A percentile compares a stretch with the other conserved stretches of the same genome.
Conservation (phyloP, 64 coral and sea anemone genomes). For the Pocillopora damicornis region DNA sequence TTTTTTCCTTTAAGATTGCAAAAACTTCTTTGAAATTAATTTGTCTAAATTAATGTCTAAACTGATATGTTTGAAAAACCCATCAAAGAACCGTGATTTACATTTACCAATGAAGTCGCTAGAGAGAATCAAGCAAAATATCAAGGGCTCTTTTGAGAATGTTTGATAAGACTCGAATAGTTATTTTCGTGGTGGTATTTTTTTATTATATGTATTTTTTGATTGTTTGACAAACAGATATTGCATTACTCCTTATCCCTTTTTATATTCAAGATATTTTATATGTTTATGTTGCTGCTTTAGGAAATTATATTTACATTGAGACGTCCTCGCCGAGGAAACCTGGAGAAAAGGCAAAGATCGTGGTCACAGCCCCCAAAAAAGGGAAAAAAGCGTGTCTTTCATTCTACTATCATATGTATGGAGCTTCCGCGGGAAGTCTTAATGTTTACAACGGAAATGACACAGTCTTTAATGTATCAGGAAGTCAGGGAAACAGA, state of each 20-base stretch:
- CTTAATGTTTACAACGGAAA: background rate
- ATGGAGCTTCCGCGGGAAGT: background rate
- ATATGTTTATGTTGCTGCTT: background rate
- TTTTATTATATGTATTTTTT: no score
- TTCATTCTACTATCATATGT: constrained; percentile 5
- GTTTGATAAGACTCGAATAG: no score
- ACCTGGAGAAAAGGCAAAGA: background rate
- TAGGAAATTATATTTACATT: background rate
- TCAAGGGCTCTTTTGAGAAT: no score
- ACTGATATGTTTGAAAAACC: no score
- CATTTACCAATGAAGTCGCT: no score
- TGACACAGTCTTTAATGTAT: background rate
- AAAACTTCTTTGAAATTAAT: no score
- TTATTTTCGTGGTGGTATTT: no score
- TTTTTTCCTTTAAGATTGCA: no score
- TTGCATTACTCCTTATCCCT: background rate
- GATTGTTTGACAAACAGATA: no score
- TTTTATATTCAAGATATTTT: background rate
- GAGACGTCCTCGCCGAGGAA: background rate
- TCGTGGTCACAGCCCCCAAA: background rate
- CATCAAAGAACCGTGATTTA: no score
- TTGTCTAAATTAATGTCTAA: no score
- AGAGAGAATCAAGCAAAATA: no score
- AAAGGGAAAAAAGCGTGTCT: background rate
- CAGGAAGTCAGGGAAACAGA: background rate